These are phyloP conservation scores for Phasia obesa DNA, from an alignment of 2,888 invertebrate genomes.

Conservation along the genomic window DNA sequence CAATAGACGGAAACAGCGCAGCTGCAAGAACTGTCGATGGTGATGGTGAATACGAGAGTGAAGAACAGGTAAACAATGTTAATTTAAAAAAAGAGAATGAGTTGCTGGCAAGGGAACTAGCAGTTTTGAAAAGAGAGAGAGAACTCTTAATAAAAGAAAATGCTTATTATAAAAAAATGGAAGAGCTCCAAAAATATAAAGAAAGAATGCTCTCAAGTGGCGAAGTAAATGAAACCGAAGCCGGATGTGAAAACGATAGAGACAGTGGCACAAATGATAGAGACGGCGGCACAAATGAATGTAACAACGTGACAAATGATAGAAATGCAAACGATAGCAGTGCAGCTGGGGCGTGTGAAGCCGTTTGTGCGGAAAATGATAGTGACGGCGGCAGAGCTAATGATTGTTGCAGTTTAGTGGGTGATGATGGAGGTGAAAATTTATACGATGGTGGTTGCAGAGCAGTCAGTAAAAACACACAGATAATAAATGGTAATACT, in stretches of 20 bases:
- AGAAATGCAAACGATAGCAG: background rate
- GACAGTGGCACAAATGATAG: background rate
- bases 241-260: no score
- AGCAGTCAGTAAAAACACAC: background rate
- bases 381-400: background rate
- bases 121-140: conserved; percentile 16
- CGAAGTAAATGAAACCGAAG: no score
- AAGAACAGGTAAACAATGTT: background rate
- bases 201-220: no score
- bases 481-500: conserved; percentile 6
- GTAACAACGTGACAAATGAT: background rate
- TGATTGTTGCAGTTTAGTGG: background rate
- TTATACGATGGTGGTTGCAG: background rate
- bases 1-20: background rate
- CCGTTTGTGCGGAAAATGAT: background rate
- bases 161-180: conserved; percentile 22
- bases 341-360: background rate
- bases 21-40: background rate
- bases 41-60: background rate
- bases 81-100: background rate
- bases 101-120: background rate
- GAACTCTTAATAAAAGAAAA: conserved; percentile 23
- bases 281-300: background rate
- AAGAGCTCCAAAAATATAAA: conserved; percentile 13
- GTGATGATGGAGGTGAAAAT: background rate